Conservation (phyloP, 1,140 invertebrate species). For the Drosophila trapezifrons region DNA sequence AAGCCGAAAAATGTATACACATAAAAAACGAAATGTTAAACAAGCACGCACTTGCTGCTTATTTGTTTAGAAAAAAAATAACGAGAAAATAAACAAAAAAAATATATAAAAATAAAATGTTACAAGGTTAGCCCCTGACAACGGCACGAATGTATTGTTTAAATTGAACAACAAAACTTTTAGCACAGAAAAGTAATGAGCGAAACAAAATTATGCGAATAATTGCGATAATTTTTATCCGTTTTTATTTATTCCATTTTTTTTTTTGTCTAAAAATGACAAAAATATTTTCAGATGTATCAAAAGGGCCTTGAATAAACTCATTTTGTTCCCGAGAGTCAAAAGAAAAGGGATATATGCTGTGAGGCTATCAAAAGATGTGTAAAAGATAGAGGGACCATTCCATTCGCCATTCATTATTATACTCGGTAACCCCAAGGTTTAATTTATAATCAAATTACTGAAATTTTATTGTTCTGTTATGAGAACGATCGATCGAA, state of each 20-base stretch:
- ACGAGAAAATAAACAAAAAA: slow-evolving; percentile 18
- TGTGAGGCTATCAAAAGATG: too few species aligned
- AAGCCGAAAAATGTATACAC: slow-evolving; percentile 39
- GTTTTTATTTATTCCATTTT: slow-evolving; percentile 11
- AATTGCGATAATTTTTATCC: slow-evolving; percentile 44
- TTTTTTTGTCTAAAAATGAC: slow-evolving; percentile 11
- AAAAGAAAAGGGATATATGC: too few species aligned
- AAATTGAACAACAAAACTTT: slow-evolving; percentile 47
- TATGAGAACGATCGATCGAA: too few species aligned
- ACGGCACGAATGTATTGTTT: slow-evolving; percentile 53
- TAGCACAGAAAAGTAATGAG: slow-evolving; percentile 52
- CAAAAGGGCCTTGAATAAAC: slow-evolving; percentile 3
- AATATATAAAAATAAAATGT: slow-evolving; percentile 40
- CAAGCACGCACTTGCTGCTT: slow-evolving; percentile 45
- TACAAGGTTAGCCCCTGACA: slow-evolving; percentile 44
- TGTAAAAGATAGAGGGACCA: too few species aligned
- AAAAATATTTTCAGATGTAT: slow-evolving; percentile 12
- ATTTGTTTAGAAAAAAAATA: slow-evolving; percentile 45
- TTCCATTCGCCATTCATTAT: too few species aligned
- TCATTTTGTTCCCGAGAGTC: not conserved
- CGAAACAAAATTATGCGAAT: slow-evolving; percentile 48
- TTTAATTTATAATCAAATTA: too few species aligned
- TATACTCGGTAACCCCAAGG: too few species aligned
- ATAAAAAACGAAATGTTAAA: slow-evolving; percentile 46
- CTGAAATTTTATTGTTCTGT: too few species aligned